Evolutionary conservation across 2,888 invertebrate species (phyloP), one percentile per base, ranked within the genome.

Genomic region (Sialis lutaria): DNA sequence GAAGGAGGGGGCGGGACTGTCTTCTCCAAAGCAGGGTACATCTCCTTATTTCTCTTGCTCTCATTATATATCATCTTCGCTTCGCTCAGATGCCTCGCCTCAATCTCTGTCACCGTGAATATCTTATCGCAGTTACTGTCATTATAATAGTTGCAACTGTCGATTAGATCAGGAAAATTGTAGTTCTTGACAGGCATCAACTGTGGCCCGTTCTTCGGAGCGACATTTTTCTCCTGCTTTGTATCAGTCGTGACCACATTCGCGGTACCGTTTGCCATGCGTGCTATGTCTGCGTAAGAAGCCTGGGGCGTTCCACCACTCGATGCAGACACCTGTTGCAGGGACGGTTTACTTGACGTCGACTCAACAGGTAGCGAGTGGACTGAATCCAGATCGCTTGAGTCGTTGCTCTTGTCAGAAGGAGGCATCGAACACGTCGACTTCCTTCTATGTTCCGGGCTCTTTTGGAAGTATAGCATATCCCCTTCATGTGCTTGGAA

Each of bases 221-320:
- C 42, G 10, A 30, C 22, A 7, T 42, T 42, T 8, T 13, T 13
- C 10, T 10, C 32, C 22, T 42, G 42, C 42, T 49, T 49, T 3
- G 46, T 47, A 7, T 33, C 39, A 5, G 42, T 33, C 31, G 30
- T 32, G 6, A 42, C 31, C 10, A 13, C 40, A 5, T 12, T 10
- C 6, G 42, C 39, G 6, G 37, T 40, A 22, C 59, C 57, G 32
- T 55, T 60, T 10, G 67, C 64, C 57, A 69, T 73, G 54, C 81
- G 75, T 45, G 87, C 82, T 57, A 88, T 88, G 58, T 87, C 88
- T 1, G 88, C 88, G 67, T 88, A 89, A 9, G 86, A 86, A 42
- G 74, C 76, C 57, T 69, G 70, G 9, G 70, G 70, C 37, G 72
- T 63, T 48, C 63, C 63, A 58, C 68, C 55, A 57, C 65, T 56